Conservation (phyloP, 2,888 invertebrate genomes). For the Sinopyrophorus schimmeli region DNA sequence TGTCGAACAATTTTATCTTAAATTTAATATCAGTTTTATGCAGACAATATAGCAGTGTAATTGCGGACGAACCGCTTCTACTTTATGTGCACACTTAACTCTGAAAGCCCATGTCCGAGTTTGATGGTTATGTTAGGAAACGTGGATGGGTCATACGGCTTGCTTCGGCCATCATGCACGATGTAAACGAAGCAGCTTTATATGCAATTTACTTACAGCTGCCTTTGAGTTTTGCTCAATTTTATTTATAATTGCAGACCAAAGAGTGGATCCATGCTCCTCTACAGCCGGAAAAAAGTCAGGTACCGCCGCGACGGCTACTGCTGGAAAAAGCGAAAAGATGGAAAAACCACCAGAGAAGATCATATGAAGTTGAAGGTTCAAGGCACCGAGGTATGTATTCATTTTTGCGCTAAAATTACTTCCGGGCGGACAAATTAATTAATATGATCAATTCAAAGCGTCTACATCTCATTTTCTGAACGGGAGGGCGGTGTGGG, state of each 20-base stretch:
- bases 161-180: slow-evolving; percentile 11
- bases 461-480: background rate
- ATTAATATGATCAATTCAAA: background rate
- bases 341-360: slow-evolving; percentile 96
- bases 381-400: slow-evolving; percentile 90
- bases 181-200: slow-evolving; percentile 4
- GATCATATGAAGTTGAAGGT: slow-evolving; percentile 99
- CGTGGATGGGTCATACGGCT: slow-evolving; percentile 19
- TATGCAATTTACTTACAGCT: background rate
- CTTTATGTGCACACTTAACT: slow-evolving; percentile 36
- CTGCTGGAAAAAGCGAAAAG: slow-evolving; percentile 98
- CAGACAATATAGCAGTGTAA: slow-evolving; percentile 41
- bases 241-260: slow-evolving; percentile 71
- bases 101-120: slow-evolving; percentile 33
- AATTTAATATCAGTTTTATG: slow-evolving; percentile 45
- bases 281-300: slow-evolving; percentile 94
- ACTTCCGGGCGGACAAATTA: background rate
- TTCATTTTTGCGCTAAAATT: slow-evolving; percentile 1
- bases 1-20: slow-evolving; percentile 36
- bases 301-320: slow-evolving; percentile 95
- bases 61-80: slow-evolving; percentile 41
- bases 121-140: slow-evolving; percentile 32
- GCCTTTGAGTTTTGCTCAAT: background rate
- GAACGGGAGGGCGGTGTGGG: no score
- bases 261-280: slow-evolving; percentile 94